Conservation (phyloP, 2,888 invertebrate genomes). For the Polietes domitor region DNA sequence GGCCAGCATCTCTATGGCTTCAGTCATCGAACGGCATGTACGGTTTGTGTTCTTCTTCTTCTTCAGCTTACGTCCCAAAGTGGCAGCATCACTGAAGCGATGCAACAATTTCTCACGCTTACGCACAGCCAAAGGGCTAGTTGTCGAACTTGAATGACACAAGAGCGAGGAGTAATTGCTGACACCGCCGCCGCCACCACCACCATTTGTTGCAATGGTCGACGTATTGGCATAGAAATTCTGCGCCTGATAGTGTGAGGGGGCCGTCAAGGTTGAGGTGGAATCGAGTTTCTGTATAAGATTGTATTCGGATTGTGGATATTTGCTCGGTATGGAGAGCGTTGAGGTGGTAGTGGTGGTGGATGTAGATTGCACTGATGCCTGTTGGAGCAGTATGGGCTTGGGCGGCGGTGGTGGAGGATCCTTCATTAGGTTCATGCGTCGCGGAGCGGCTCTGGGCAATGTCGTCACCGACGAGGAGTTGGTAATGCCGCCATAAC, state of each 20-base stretch:
- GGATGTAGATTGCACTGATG: slow-evolving; percentile 73
- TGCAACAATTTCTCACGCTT: slow-evolving; percentile 80
- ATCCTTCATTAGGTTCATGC: slow-evolving; percentile 79
- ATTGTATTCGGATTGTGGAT: slow-evolving; percentile 79
- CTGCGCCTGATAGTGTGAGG: slow-evolving; percentile 76
- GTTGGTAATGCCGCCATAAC: slow-evolving; percentile 76
- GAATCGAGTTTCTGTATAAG: slow-evolving; percentile 79
- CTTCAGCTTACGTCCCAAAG: slow-evolving; percentile 79
- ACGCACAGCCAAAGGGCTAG: slow-evolving; percentile 78
- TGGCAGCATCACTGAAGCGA: slow-evolving; percentile 81
- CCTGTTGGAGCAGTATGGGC: slow-evolving; percentile 74
- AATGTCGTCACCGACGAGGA: slow-evolving; percentile 72
- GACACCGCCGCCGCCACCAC: slow-evolving; percentile 48
- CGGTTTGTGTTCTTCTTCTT: slow-evolving; percentile 80
- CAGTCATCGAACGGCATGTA: slow-evolving; percentile 80
- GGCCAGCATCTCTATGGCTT: slow-evolving; percentile 80
- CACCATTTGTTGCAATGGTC: slow-evolving; percentile 70
- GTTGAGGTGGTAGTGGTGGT: slow-evolving; percentile 67
- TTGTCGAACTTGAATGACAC: slow-evolving; percentile 77
- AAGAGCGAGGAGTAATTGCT: slow-evolving; percentile 76
- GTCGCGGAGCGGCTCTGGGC: slow-evolving; percentile 79
- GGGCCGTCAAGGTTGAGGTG: slow-evolving; percentile 74
- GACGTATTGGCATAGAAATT: slow-evolving; percentile 78
- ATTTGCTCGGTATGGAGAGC: slow-evolving; percentile 77
- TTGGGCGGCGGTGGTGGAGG: slow-evolving; percentile 79